phyloP scores from a whole-genome alignment of 92 coral and sea anemone species.

The Porites evermanni region DNA sequence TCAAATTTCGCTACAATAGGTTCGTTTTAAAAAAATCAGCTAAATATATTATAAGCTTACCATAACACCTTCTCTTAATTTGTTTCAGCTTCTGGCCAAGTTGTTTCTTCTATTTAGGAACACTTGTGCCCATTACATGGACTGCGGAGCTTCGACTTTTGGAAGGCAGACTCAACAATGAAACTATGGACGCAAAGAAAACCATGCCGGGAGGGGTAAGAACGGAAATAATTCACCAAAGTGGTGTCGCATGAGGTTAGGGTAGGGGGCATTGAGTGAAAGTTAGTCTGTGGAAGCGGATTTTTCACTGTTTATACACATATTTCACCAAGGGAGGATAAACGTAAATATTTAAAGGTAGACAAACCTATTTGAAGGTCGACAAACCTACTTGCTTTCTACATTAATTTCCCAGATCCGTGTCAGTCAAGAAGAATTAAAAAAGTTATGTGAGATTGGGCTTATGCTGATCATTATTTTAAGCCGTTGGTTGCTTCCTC shows the following conservation, averaged over 20 bases:
- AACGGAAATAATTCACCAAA: not conserved
- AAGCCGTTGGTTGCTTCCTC: conserved; percentile 94
- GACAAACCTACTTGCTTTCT: no score
- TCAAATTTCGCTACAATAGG: no score
- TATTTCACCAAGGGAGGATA: no score
- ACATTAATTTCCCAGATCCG: not conserved
- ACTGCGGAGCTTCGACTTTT: conserved; percentile 67
- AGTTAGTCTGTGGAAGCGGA: no score
- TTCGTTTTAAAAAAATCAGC: no score
- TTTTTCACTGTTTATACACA: no score
- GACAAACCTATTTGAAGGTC: no score
- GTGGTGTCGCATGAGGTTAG: not conserved
- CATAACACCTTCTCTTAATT: not conserved
- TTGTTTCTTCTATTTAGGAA: conserved; percentile 85
- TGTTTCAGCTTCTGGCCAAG: conserved; percentile 90
- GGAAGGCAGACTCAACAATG: conserved; percentile 49
- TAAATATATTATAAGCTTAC: not conserved
- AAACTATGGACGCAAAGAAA: not conserved
- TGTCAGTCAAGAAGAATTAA: conserved; percentile 43
- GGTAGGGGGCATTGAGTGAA: no score
- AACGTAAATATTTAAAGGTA: no score
- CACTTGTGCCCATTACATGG: conserved; percentile 88
- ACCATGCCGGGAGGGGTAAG: conserved; percentile 35
- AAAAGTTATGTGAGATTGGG: conserved; percentile 83
- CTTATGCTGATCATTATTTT: conserved; percentile 80